Base-by-base conservation (phyloP, 2,113 vertebrate species). In the Gadus macrocephalus region DNA sequence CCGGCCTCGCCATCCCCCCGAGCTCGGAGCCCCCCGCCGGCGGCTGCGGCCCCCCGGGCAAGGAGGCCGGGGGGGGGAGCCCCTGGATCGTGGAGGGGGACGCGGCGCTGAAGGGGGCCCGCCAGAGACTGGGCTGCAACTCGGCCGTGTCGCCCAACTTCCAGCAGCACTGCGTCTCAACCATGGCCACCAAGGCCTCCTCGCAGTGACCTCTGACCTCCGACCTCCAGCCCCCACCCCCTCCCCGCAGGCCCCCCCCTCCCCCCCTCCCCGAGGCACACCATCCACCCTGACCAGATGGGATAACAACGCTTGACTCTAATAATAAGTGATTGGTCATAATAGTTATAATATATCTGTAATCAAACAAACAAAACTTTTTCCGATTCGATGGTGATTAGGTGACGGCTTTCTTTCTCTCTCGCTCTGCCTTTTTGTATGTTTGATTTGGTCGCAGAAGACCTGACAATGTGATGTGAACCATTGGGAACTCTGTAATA, bases 151-250 rank as follows among this genome's bases (percentile, higher is more conserved):
- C 96, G 12, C 95, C 96, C 81, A 97, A 94, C 92, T 99, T 99
- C 91, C 97, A 99, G 91, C 96, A 98, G 93, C 96, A 98, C 89
- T 98, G 97, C 3, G 96, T 98, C 53, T 93, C 96, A 77, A 95
- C 95, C 0, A 89, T 98, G 91, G 93, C 96, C 71, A 98, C 97
- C 68, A 99, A 98, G 90, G 97, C 97, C 68, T 98, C 97, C 58
- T 98, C 97, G 69, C 97, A 99, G 90, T 98, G 95, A 94, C 91
- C 87, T 69, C 68, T 7, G 27, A 25, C 25, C 25, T 25, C 66
- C 38, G 49, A 6, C 6, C 65, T 20, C 20, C 20, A 20, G 20
- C 63, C 20, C 56, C 71, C 55, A 72, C 64, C 56, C 71, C 66
- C 75, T 63, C 75, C 31, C 70, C 63, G 17, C 20, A 1, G 20